These are phyloP conservation scores for Hippasteria phrygiana DNA, from an alignment of 53 echinoderm and acorn worm genomes.

Conservation along the genomic window DNA sequence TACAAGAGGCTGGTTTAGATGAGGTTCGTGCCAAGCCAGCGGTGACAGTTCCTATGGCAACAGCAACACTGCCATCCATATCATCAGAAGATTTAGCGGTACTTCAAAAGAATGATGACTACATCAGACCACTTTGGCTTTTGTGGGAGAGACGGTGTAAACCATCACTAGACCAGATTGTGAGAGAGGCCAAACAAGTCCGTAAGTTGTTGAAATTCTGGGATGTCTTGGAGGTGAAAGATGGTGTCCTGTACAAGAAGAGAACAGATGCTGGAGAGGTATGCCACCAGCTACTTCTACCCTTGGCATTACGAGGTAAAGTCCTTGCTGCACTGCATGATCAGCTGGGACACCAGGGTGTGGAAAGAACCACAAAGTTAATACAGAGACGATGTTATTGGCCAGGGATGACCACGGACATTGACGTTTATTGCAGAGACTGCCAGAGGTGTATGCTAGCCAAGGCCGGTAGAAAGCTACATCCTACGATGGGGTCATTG, in stretches of 20 bases:
- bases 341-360: slow-evolving; percentile 53
- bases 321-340: slow-evolving; percentile 45
- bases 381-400: slow-evolving; percentile 23
- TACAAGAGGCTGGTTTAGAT: background rate
- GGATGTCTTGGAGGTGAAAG: background rate
- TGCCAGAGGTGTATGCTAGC: slow-evolving; percentile 55
- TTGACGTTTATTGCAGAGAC: slow-evolving; percentile 18
- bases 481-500: slow-evolving; percentile 69
- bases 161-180: too few species aligned
- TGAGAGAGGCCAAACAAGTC: too few species aligned
- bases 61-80: too few species aligned
- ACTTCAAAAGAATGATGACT: too few species aligned
- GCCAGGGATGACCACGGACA: slow-evolving; percentile 37
- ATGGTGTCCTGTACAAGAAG: background rate
- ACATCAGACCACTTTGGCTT: too few species aligned
- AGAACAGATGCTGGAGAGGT: background rate
- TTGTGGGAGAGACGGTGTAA: too few species aligned
- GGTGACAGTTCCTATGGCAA: too few species aligned
- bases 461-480: slow-evolving; percentile 58
- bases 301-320: background rate
- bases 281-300: slow-evolving; percentile 40
- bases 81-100: too few species aligned
- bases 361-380: slow-evolving; percentile 29
- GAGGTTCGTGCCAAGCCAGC: too few species aligned
- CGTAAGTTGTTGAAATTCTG: too few species aligned